Percentiles rank a stretch among this genome's conserved stretches.
phyloP scores from a whole-genome alignment of 92 coral and sea anemone species.

The Epizoanthus scotinus region DNA sequence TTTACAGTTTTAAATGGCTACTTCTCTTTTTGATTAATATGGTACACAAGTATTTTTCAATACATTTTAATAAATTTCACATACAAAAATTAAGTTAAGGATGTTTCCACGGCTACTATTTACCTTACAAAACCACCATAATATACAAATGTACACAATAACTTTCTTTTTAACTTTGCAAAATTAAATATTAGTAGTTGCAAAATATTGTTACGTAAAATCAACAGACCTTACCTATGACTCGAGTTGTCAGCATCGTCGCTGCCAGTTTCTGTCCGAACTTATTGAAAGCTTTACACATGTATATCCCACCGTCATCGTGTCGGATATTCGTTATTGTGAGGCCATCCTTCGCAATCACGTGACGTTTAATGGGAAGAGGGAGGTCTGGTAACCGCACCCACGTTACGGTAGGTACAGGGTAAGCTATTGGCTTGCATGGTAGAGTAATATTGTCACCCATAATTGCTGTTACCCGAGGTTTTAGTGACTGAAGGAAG shows the following conservation, averaged over 20 bases:
- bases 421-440: constrained; percentile 11
- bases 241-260: neutral
- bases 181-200: no score
- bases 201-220: no score
- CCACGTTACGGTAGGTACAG: neutral
- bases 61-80: no score
- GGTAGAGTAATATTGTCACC: neutral
- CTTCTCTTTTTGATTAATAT: no score
- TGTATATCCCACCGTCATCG: neutral
- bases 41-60: no score
- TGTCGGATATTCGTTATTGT: neutral
- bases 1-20: no score
- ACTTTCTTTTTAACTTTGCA: no score
- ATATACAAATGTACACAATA: no score
- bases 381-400: constrained; percentile 13
- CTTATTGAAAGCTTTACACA: neutral
- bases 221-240: no score
- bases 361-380: constrained; percentile 8
- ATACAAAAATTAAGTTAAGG: no score
- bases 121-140: no score
- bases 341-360: neutral
- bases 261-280: constrained; percentile 2
- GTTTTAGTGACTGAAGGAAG: neutral
- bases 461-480: neutral
- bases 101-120: no score